phyloP scores from a whole-genome alignment of 1,140 invertebrate species.

The Drosophila busckii region DNA sequence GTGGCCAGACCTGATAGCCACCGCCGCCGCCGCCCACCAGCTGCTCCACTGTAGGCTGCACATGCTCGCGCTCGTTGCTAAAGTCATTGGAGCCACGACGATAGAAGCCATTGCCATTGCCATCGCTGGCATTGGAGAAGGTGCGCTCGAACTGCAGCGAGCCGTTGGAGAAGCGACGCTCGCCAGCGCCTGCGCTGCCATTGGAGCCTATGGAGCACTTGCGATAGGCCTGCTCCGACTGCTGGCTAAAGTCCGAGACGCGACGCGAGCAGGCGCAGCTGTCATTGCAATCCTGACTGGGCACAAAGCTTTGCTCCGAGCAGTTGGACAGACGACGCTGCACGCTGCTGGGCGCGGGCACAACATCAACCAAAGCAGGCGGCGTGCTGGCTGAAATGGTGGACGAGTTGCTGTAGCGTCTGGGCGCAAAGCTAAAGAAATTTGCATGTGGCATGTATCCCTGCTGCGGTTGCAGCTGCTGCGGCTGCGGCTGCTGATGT shows the following conservation, averaged over 20 bases:
- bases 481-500: conserved; percentile 8
- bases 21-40: conserved; percentile 70
- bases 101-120: conserved; percentile 53
- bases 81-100: conserved; percentile 75
- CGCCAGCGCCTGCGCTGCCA: conserved; percentile 48
- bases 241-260: conserved; percentile 61
- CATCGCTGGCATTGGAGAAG: conserved; percentile 71
- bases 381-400: conserved; percentile 66
- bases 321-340: conserved; percentile 69
- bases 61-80: conserved; percentile 57
- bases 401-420: conserved; percentile 72
- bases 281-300: conserved; percentile 70
- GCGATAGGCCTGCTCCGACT: conserved; percentile 39
- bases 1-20: conserved; percentile 70
- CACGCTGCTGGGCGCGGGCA: conserved; percentile 30
- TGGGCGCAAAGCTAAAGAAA: conserved; percentile 63
- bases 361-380: conserved; percentile 28
- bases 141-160: conserved; percentile 73
- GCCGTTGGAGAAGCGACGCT: conserved; percentile 72
- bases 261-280: conserved; percentile 69
- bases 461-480: neutral
- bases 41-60: conserved; percentile 46
- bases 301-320: conserved; percentile 57
- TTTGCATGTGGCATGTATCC: conserved; percentile 28
- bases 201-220: conserved; percentile 73